Percentiles rank a stretch among this genome's conserved stretches.
These are phyloP conservation scores for Glaucomys volans DNA, from an alignment of 2,113 vertebrate species.

Conservation along the genomic window DNA sequence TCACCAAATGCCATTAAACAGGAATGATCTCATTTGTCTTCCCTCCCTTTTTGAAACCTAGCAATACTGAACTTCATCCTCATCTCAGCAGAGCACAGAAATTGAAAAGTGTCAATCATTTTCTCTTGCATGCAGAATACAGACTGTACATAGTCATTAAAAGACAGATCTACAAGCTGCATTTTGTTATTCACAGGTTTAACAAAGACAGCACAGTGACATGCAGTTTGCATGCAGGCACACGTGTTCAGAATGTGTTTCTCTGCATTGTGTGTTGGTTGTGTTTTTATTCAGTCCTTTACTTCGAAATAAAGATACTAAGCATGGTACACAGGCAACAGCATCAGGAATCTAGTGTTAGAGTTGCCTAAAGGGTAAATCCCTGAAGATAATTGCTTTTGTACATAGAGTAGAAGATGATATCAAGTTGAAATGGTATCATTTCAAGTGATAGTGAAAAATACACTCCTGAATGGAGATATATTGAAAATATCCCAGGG, in stretches of 20 bases:
- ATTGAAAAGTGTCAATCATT: background rate
- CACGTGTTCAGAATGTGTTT: background rate
- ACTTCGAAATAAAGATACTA: slow-evolving; percentile 12
- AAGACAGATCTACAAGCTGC: background rate
- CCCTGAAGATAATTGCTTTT: background rate
- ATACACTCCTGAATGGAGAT: background rate
- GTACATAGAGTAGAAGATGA: background rate
- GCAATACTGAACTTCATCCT: background rate
- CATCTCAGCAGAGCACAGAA: slow-evolving; percentile 56
- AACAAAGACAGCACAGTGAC: slow-evolving; percentile 34
- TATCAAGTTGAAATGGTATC: background rate
- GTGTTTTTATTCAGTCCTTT: background rate
- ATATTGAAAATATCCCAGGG: background rate
- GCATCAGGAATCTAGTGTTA: background rate
- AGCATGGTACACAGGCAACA: background rate
- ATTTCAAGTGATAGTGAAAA: background rate
- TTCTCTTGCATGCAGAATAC: background rate
- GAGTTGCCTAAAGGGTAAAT: background rate
- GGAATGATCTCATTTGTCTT: background rate
- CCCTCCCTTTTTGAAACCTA: background rate
- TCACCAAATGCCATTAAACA: background rate
- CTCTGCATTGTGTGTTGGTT: background rate
- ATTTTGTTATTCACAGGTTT: background rate
- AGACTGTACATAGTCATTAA: background rate
- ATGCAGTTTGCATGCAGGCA: slow-evolving; percentile 51